phyloP scores from a whole-genome alignment of 2,797 vertebrate genomes.

The Stomatorhinus walkeri region DNA sequence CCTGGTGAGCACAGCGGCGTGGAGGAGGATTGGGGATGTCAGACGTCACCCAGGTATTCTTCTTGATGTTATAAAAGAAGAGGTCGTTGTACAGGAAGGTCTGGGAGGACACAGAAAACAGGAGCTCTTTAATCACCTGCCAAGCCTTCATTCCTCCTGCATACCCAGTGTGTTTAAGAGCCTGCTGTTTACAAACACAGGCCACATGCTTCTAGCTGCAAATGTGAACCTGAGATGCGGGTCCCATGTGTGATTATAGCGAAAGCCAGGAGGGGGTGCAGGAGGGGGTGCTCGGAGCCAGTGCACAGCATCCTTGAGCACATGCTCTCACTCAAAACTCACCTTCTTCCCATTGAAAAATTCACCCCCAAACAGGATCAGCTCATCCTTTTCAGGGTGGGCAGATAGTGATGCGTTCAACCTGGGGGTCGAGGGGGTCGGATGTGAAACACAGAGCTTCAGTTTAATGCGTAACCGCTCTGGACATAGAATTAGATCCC shows the following conservation, averaged over 20 bases:
- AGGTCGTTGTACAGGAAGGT: conserved; percentile 85
- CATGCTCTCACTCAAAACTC: not conserved
- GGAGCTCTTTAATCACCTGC: not conserved
- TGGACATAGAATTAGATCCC: not conserved
- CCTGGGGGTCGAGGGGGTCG: conserved; percentile 46
- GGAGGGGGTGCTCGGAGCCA: not conserved
- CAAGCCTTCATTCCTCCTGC: not conserved
- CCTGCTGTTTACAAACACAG: not conserved
- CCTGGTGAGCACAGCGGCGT: conserved; percentile 88
- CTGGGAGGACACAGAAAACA: conserved; percentile 47
- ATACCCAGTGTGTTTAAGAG: not conserved
- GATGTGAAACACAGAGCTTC: not conserved
- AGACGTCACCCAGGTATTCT: conserved; percentile 78
- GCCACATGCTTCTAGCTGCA: not conserved
- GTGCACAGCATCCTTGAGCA: not conserved
- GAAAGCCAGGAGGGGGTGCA: not conserved
- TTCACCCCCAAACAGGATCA: conserved; percentile 95
- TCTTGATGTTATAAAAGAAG: conserved; percentile 83
- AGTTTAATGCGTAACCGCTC: not conserved
- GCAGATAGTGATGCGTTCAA: conserved; percentile 76
- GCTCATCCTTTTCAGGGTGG: conserved; percentile 86
- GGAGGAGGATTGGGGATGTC: conserved; percentile 85
- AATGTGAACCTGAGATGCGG: not conserved
- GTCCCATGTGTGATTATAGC: not conserved
- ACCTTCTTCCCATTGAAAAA: conserved; percentile 95